A percentile compares a stretch with the other conserved stretches of the same genome.
phyloP scores from a whole-genome alignment of 2,113 vertebrate genomes.

The Eudyptes chrysolophus region DNA sequence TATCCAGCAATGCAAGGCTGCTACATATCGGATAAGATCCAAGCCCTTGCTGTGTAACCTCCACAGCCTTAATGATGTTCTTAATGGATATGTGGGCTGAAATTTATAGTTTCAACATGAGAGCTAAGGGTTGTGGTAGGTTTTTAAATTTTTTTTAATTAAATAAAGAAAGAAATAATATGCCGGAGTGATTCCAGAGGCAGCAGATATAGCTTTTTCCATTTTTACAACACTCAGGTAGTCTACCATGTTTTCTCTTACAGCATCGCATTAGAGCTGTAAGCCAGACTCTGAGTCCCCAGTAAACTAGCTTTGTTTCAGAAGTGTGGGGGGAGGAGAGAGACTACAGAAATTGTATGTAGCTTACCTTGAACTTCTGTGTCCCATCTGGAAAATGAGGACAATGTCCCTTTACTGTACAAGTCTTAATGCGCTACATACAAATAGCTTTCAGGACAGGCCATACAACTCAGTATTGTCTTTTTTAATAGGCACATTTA shows the following conservation, averaged over 20 bases:
- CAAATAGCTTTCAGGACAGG: background rate
- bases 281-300: background rate
- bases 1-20: slow-evolving; percentile 44
- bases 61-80: slow-evolving; percentile 46
- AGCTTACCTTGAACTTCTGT: background rate
- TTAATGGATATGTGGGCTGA: slow-evolving; percentile 58
- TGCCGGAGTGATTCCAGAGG: background rate
- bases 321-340: background rate
- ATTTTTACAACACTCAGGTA: background rate
- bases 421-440: background rate
- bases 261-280: background rate
- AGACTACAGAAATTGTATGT: background rate
- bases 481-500: background rate
- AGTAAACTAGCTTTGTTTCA: background rate
- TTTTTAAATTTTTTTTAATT: background rate
- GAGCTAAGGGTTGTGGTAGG: background rate
- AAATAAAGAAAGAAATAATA: background rate
- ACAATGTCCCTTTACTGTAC: background rate
- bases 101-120: slow-evolving; percentile 13
- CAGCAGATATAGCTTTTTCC: background rate
- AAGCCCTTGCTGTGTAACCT: slow-evolving; percentile 56
- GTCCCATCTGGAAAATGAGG: background rate
- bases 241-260: background rate
- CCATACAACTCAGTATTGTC: background rate
- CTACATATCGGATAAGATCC: background rate